Percentiles rank a stretch among this genome's conserved stretches.
These are phyloP conservation scores for Procavia capensis DNA, from an alignment of 2,113 vertebrate species.

Conservation along the genomic window DNA sequence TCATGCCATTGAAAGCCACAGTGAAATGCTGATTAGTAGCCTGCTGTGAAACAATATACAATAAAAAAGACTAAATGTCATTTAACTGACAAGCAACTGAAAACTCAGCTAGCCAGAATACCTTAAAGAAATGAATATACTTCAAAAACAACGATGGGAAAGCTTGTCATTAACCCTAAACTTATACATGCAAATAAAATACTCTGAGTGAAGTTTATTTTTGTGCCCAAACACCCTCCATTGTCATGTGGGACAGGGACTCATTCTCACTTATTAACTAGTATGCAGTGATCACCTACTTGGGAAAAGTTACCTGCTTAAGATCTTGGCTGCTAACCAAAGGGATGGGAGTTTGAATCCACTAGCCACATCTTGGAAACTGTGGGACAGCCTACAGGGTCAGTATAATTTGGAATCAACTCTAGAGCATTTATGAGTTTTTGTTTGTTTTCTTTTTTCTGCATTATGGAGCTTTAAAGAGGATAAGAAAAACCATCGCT, in stretches of 20 bases:
- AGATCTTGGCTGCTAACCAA: background rate
- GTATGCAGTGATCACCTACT: background rate
- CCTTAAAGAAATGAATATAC: slow-evolving; percentile 32
- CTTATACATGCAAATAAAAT: background rate
- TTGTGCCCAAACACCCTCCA: background rate
- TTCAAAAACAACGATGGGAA: slow-evolving; percentile 9
- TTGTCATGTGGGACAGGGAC: background rate
- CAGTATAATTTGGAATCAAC: background rate
- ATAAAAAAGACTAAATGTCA: slow-evolving; percentile 69
- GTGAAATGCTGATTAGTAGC: slow-evolving; percentile 73
- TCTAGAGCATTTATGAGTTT: background rate
- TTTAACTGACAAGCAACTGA: slow-evolving; percentile 63
- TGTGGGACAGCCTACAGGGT: background rate
- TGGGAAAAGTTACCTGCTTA: background rate
- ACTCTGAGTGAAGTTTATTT: background rate
- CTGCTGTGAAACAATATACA: slow-evolving; percentile 67
- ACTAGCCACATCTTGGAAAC: background rate
- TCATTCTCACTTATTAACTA: background rate
- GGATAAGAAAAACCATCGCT: background rate
- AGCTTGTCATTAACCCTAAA: slow-evolving; percentile 22
- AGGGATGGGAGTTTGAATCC: background rate
- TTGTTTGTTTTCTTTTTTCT: background rate
- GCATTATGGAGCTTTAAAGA: background rate
- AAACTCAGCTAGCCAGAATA: slow-evolving; percentile 40
- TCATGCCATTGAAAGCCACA: slow-evolving; percentile 64